A percentile compares a stretch with the other conserved stretches of the same genome.
Evolutionary conservation across 2,113 vertebrate species (phyloP).

Genomic region (Collichthys lucidus): DNA sequence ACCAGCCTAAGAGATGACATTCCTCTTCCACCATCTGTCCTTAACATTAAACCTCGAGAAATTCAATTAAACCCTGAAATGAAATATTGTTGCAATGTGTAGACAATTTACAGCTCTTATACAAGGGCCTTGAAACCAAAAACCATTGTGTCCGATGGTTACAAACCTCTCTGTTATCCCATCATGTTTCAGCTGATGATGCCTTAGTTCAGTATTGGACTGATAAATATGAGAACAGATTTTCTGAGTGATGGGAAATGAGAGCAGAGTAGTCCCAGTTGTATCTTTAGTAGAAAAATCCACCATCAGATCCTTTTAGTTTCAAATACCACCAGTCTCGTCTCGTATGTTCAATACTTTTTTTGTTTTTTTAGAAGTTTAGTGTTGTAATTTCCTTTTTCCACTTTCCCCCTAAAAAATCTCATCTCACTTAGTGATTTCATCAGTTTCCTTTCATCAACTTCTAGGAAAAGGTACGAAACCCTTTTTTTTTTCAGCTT

Average conservation of each 20-base stretch:
- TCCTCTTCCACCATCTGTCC: too few species aligned
- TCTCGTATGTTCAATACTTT: neutral
- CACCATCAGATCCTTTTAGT: neutral
- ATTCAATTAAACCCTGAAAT: too few species aligned
- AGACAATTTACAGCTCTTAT: too few species aligned
- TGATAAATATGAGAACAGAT: neutral
- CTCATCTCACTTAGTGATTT: slow-evolving; percentile 5
- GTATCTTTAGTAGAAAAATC: neutral
- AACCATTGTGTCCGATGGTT: neutral
- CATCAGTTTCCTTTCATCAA: neutral
- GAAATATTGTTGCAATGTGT: too few species aligned
- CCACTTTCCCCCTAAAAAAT: slow-evolving; percentile 6
- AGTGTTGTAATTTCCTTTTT: neutral
- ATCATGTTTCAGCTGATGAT: neutral
- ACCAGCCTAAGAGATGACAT: too few species aligned
- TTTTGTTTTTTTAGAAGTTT: neutral
- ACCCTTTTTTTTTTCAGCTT: neutral
- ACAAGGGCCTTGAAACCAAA: neutral
- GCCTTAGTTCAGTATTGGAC: neutral
- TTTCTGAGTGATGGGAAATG: neutral
- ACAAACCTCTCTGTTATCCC: too few species aligned
- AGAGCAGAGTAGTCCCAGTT: neutral
- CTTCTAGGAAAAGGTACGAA: neutral
- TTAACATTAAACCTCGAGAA: too few species aligned
- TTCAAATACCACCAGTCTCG: neutral